Conservation (phyloP, 2,888 invertebrate species). For the Tyria jacobaeae region DNA sequence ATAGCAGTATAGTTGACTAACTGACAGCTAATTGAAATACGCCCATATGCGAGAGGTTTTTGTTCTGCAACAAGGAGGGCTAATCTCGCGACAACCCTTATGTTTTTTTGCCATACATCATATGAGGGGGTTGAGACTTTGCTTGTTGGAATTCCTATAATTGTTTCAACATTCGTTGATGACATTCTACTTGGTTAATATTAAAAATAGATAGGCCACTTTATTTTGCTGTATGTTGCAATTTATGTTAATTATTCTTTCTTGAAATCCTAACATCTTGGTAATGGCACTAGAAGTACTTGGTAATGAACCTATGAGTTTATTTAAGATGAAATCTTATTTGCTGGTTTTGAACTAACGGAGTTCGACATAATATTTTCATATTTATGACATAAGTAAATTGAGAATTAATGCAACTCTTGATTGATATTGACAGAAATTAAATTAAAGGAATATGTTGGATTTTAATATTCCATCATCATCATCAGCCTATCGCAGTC, state of each 20-base stretch:
- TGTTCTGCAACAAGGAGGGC: conserved; percentile 75
- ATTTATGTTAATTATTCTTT: not conserved
- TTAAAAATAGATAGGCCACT: conserved; percentile 15
- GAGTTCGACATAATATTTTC: not conserved
- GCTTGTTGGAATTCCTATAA: conserved; percentile 63
- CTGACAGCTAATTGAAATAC: conserved; percentile 86
- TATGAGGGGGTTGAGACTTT: conserved; percentile 70
- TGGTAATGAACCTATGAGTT: no score
- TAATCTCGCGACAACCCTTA: conserved; percentile 77
- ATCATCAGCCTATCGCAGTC: no score
- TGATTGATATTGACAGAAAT: conserved; percentile 5
- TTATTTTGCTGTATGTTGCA: not conserved
- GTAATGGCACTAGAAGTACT: not conserved
- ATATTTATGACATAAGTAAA: not conserved
- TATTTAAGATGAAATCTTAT: not conserved
- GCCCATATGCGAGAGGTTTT: conserved; percentile 83
- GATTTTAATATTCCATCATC: no score
- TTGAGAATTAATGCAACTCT: not conserved
- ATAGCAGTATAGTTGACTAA: conserved; percentile 79
- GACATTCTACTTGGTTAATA: conserved; percentile 26
- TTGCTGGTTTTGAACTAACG: not conserved
- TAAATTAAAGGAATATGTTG: conserved; percentile 2
- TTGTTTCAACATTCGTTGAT: conserved; percentile 54
- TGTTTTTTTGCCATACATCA: conserved; percentile 65
- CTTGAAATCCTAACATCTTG: not conserved